phyloP scores from a whole-genome alignment of 2,888 invertebrate species.

The Buathra laborator region DNA sequence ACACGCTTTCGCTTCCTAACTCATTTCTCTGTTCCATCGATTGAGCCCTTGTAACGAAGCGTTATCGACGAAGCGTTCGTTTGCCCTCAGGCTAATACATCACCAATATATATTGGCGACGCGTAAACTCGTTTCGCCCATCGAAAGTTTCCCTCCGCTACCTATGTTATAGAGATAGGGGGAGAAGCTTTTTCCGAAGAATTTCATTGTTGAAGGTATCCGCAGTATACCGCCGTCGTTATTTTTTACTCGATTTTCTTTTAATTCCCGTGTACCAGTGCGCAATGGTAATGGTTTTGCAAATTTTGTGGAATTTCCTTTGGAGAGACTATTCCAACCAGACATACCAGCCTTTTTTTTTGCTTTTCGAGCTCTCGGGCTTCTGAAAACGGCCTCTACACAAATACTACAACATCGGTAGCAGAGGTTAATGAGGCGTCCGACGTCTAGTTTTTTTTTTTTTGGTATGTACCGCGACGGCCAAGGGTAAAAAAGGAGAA shows the following conservation, averaged over 20 bases:
- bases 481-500: slow-evolving; percentile 11
- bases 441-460: slow-evolving; percentile 20
- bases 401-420: slow-evolving; percentile 39
- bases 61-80: not conserved
- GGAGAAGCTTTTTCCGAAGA: not conserved
- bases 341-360: not conserved
- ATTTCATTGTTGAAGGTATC: not conserved
- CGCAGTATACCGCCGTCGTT: not conserved
- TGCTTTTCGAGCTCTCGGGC: not conserved
- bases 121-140: not conserved
- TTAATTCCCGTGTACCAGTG: not conserved
- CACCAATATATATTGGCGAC: not conserved
- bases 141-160: not conserved
- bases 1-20: not conserved
- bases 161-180: not conserved
- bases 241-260: not conserved
- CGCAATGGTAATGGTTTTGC: not conserved
- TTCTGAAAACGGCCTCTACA: not conserved
- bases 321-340: not conserved
- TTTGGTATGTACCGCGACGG: slow-evolving; percentile 1
- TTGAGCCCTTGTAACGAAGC: not conserved
- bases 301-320: slow-evolving; percentile 12
- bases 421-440: slow-evolving; percentile 41
- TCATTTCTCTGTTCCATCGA: slow-evolving; percentile 3
- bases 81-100: not conserved